A percentile compares a stretch with the other conserved stretches of the same genome.
These are phyloP conservation scores for Apamea monoglypha DNA, from an alignment of 2,888 invertebrate species.

Conservation along the genomic window DNA sequence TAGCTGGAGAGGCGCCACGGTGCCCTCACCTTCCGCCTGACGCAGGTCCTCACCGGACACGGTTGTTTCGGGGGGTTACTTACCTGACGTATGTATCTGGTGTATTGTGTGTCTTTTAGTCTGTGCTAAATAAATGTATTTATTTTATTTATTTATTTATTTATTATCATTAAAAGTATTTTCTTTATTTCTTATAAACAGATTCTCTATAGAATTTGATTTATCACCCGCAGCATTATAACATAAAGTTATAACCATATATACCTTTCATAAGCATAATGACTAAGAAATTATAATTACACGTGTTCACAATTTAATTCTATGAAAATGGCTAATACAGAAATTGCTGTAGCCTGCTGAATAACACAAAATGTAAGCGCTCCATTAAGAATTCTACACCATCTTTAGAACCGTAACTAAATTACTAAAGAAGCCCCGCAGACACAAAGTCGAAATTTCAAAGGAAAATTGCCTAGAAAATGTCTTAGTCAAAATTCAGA, in stretches of 20 bases:
- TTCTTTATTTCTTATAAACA: too few relatives aligned
- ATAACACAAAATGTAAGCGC: conserved; percentile 47
- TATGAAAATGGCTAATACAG: conserved; percentile 15
- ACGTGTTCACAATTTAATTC: neutral
- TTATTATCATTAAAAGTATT: too few relatives aligned
- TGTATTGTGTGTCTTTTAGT: too few relatives aligned
- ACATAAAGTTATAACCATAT: neutral
- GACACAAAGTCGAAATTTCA: conserved; percentile 44
- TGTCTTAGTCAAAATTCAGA: conserved; percentile 43
- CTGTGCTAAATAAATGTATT: too few relatives aligned
- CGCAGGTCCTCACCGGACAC: too few relatives aligned
- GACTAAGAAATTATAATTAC: conserved; percentile 17
- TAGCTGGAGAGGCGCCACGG: too few relatives aligned
- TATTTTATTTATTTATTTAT: too few relatives aligned
- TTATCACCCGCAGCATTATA: neutral
- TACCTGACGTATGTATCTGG: too few relatives aligned
- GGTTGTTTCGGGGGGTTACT: too few relatives aligned
- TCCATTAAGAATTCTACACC: conserved; percentile 52
- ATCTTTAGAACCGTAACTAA: conserved; percentile 51
- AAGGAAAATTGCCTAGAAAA: conserved; percentile 52
- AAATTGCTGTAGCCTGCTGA: conserved; percentile 27
- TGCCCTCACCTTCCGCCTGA: too few relatives aligned
- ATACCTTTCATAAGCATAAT: neutral
- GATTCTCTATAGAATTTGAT: neutral
- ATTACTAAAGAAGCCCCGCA: conserved; percentile 47